phyloP scores from a whole-genome alignment of 2,888 invertebrate genomes.

The Coelinius sp. region DNA sequence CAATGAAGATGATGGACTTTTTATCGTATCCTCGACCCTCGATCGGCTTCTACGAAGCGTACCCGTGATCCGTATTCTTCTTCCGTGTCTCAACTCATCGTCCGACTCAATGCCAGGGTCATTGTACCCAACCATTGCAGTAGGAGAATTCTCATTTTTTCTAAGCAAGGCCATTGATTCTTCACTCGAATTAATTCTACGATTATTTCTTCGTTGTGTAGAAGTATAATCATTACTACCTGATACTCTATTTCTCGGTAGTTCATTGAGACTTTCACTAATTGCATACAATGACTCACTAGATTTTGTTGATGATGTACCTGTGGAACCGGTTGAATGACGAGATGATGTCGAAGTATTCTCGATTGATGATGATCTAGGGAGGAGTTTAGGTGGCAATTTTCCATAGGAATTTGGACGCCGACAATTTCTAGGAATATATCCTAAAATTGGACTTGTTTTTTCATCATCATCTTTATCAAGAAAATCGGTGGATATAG shows the following conservation, averaged over 20 bases:
- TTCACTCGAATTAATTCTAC: slow-evolving; percentile 24
- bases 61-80: slow-evolving; percentile 39
- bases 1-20: background rate
- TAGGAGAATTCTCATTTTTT: slow-evolving; percentile 41
- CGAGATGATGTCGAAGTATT: slow-evolving; percentile 56
- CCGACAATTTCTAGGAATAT: slow-evolving; percentile 25
- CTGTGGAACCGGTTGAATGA: slow-evolving; percentile 63
- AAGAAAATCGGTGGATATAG: slow-evolving; percentile 58
- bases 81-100: slow-evolving; percentile 42
- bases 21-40: slow-evolving; percentile 39
- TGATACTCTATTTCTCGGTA: slow-evolving; percentile 3
- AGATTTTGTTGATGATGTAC: slow-evolving; percentile 61
- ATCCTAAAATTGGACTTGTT: slow-evolving; percentile 8
- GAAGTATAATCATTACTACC: background rate
- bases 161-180: slow-evolving; percentile 42
- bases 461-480: slow-evolving; percentile 48
- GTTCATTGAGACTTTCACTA: slow-evolving; percentile 52
- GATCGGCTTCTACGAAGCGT: slow-evolving; percentile 33
- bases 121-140: slow-evolving; percentile 32
- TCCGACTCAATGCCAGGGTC: slow-evolving; percentile 37
- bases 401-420: slow-evolving; percentile 58
- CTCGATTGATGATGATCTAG: slow-evolving; percentile 63
- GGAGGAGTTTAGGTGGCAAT: slow-evolving; percentile 58
- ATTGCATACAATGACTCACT: slow-evolving; percentile 63
- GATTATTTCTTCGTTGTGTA: slow-evolving; percentile 9